Evolutionary conservation across 2,113 vertebrate species (phyloP).

Genomic region (Numenius arquata): DNA sequence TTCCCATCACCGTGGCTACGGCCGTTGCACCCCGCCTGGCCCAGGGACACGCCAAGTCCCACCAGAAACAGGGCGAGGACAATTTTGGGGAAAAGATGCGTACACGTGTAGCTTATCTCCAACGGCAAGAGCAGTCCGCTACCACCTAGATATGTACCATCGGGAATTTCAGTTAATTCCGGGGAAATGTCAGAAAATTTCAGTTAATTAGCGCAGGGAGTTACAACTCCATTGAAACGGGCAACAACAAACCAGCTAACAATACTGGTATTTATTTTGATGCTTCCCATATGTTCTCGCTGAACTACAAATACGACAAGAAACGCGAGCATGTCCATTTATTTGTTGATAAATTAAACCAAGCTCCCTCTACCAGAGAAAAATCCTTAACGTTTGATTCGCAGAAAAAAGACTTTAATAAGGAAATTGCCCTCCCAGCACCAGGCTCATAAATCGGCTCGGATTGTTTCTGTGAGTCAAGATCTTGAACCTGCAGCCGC

Average conservation of each 20-base stretch:
- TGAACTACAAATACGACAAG: background rate
- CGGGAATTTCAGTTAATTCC: background rate
- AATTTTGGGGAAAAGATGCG: background rate
- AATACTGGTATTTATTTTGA: background rate
- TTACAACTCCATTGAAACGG: fast-evolving
- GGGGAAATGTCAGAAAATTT: background rate
- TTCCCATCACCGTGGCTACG: fast-evolving
- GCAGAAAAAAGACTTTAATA: background rate
- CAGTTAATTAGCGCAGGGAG: background rate
- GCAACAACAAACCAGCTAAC: background rate
- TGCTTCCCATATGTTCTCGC: background rate
- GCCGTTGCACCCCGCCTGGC: background rate
- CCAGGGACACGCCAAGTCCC: background rate
- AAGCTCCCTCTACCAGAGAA: background rate
- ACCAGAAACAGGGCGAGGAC: background rate
- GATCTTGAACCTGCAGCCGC: background rate
- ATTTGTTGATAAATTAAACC: background rate
- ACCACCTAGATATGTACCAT: fast-evolving
- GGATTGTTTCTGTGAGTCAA: background rate
- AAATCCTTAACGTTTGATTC: background rate
- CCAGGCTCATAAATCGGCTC: background rate
- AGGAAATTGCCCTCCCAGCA: background rate
- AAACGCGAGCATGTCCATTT: background rate
- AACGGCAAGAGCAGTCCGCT: too few species aligned
- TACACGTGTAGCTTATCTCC: background rate